These are phyloP conservation scores for Cartodere bifasciata DNA, from an alignment of 2,888 invertebrate genomes.

Conservation along the genomic window DNA sequence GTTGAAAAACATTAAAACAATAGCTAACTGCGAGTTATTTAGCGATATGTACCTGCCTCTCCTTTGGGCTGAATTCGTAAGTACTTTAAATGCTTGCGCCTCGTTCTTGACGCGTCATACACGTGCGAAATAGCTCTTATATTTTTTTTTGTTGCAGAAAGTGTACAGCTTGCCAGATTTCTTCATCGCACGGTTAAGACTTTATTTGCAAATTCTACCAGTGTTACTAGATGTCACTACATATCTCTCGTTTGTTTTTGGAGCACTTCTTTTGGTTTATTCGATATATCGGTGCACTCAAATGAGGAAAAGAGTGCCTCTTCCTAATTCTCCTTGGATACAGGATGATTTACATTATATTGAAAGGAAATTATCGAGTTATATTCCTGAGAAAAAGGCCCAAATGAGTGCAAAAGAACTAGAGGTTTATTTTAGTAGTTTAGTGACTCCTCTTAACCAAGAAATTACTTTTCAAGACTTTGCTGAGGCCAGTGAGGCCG, in stretches of 20 bases:
- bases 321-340: conserved; percentile 22
- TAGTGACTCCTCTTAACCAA: conserved; percentile 19
- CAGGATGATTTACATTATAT: conserved; percentile 24
- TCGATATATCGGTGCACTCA: conserved; percentile 30
- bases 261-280: conserved; percentile 40
- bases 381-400: conserved; percentile 23
- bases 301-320: conserved; percentile 11
- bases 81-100: conserved; percentile 30
- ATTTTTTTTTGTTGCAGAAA: conserved; percentile 40
- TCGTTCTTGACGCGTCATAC: background rate
- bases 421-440: conserved; percentile 25
- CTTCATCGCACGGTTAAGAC: conserved; percentile 49
- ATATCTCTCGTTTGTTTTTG: conserved; percentile 41
- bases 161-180: conserved; percentile 52
- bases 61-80: conserved; percentile 85
- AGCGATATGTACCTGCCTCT: conserved; percentile 63
- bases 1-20: conserved; percentile 51
- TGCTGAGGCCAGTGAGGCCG: no score
- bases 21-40: conserved; percentile 54
- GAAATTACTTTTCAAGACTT: no score
- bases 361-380: conserved; percentile 26
- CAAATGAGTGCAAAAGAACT: conserved; percentile 27
- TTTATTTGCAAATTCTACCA: conserved; percentile 64
- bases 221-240: conserved; percentile 42
- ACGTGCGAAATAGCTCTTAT: background rate